These are phyloP conservation scores for Prunella fulvescens DNA, from an alignment of 2,113 vertebrate species.

Conservation along the genomic window DNA sequence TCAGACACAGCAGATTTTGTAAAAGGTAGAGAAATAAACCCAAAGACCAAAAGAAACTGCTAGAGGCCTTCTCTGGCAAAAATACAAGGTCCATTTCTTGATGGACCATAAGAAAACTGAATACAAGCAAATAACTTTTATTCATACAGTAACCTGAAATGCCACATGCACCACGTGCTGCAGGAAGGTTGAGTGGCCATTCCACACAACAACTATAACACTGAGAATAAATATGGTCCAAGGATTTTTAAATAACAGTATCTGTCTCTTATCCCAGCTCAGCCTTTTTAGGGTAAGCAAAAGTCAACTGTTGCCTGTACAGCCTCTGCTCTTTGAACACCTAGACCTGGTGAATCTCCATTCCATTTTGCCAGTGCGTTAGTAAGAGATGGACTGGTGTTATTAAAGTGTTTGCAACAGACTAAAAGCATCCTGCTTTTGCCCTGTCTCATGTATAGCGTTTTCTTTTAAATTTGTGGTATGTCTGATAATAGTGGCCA, in stretches of 20 bases:
- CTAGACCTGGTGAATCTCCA: not conserved
- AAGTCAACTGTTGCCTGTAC: not conserved
- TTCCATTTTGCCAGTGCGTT: not conserved
- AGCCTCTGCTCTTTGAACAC: not conserved
- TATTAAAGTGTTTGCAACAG: not conserved
- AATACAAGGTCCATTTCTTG: not conserved
- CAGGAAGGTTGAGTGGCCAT: not conserved
- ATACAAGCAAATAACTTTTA: not conserved
- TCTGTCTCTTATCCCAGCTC: not conserved
- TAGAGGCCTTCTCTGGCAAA: not conserved
- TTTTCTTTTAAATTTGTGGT: not conserved
- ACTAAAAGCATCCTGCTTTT: not conserved
- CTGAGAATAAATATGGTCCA: not conserved
- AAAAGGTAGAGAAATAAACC: not conserved
- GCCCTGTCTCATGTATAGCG: fast-evolving
- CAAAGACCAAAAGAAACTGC: not conserved
- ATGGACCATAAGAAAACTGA: not conserved
- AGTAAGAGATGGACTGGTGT: not conserved
- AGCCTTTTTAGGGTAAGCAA: not conserved
- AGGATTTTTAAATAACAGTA: not conserved
- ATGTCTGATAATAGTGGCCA: not conserved
- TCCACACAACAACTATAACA: not conserved
- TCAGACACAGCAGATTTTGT: not conserved
- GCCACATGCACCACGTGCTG: fast-evolving
- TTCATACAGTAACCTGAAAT: not conserved